phyloP scores from a whole-genome alignment of 2,888 invertebrate genomes.

The Tenthredo mesomela region DNA sequence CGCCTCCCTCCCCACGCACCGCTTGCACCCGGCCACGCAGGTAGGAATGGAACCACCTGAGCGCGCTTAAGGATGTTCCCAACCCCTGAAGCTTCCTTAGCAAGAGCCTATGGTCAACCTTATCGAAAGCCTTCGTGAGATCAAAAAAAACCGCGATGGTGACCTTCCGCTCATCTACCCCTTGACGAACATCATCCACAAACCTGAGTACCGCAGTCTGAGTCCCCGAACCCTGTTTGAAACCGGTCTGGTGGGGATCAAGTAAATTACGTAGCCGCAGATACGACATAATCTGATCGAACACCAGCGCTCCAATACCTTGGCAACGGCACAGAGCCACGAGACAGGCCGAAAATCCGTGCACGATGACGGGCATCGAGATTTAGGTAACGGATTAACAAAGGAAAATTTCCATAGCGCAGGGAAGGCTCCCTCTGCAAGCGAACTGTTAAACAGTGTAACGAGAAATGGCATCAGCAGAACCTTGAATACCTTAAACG shows the following conservation, averaged over 20 bases:
- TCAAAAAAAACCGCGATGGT: constrained; percentile 14
- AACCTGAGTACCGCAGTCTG: too few species aligned
- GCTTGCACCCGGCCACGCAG: neutral
- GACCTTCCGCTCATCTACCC: neutral
- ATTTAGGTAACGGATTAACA: constrained; percentile 7
- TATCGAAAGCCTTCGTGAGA: neutral
- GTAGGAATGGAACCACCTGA: constrained; percentile 29
- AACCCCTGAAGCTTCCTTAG: neutral
- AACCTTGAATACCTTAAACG: neutral
- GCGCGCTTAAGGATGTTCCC: neutral
- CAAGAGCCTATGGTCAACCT: neutral
- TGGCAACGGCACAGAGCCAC: too few species aligned
- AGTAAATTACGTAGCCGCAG: neutral
- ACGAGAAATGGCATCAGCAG: neutral
- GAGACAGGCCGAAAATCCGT: neutral
- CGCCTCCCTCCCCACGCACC: neutral
- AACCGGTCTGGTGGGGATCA: neutral
- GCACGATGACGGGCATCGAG: too few species aligned
- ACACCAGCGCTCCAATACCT: neutral
- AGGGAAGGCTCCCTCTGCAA: neutral
- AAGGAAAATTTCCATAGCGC: neutral
- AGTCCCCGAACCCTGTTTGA: neutral
- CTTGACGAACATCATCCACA: constrained; percentile 2
- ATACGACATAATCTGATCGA: neutral
- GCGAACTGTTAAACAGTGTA: neutral